Evolutionary conservation across 1,140 invertebrate genomes (phyloP), one percentile per base, ranked within the genome.

Genomic region (Leptoteleia sp.): DNA sequence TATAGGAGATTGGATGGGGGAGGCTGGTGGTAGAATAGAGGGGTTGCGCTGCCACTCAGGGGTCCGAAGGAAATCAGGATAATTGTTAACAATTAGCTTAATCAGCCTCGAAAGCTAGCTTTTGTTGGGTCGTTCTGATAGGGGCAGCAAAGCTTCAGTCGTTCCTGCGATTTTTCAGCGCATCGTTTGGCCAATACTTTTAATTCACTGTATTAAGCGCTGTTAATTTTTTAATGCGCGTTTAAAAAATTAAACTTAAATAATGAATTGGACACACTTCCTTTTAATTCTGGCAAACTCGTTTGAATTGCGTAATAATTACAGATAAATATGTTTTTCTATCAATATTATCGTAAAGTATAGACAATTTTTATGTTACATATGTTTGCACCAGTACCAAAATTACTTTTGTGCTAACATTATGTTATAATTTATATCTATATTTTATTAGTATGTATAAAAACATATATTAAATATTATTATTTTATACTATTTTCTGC

Each of bases 71-170:
- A 88, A 89, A 88, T 89, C 86, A 83, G 84, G 85, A 87, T 89
- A 89, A 89, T 89, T 89, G 87, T 89, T 89, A 88, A 89, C 86
- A 89, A 89, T 89, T 88, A 89, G 83, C 85, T 88, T 88, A 88
- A 89, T 89, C 88, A 88, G 86, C 82, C 82, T 85, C 81, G 86
- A 88, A 87, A 85, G 85, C 79, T 80, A 81, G 84, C 85, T 86
- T 86, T 86, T 85, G 83, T 85, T 84, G 78, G 45, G 38, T 57
- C 37, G 62, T 29, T 81, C 77, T 79, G 82, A 85, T 84, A 82
- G 81, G 71, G 65, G 76, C 64, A 65, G 43, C 59, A 70, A 62
- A 70, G 62, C 70, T 59, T 40, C 25, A 76, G 35, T 48, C 72
- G 62, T 55, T 68, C 6, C 19, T 76, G 12, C 72, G 35, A 68